phyloP scores from a whole-genome alignment of 2,113 vertebrate genomes.

The Forbesichthys papilliferus region DNA sequence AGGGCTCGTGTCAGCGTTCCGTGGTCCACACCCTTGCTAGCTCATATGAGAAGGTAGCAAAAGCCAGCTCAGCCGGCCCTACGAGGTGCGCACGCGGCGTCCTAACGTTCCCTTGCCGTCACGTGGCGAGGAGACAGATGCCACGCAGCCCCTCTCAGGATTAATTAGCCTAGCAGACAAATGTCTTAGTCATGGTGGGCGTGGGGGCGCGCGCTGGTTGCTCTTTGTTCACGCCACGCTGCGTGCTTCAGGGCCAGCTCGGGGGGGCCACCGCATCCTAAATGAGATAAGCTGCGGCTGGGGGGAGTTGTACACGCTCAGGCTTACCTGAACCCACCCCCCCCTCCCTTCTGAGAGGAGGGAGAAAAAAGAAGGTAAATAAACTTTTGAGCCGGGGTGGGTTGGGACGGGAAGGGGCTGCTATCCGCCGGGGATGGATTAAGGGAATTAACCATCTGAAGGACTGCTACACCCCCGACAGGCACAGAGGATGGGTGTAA shows the following conservation, averaged over 20 bases:
- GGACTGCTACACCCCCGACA: neutral
- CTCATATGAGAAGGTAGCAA: conserved; percentile 29
- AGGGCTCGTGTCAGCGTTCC: conserved; percentile 25
- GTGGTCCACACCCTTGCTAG: conserved; percentile 18
- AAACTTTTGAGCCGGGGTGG: conserved; percentile 11
- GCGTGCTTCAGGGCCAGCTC: conserved; percentile 44
- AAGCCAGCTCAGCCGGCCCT: conserved; percentile 23
- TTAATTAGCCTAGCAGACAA: conserved; percentile 68
- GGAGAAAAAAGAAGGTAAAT: conserved; percentile 32
- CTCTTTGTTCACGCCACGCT: conserved; percentile 57
- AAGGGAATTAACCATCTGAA: conserved; percentile 13
- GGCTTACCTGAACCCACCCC: conserved; percentile 7
- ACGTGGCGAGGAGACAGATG: conserved; percentile 59
- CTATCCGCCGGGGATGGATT: conserved; percentile 15
- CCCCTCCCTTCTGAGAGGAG: neutral
- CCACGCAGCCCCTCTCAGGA: conserved; percentile 66
- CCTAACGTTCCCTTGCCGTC: conserved; percentile 57
- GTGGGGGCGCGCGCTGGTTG: conserved; percentile 32
- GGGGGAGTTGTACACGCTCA: no score
- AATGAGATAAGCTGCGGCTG: no score
- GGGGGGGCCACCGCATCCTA: conserved; percentile 16
- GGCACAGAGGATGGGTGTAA: neutral
- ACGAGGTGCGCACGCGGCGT: conserved; percentile 7
- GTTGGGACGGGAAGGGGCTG: neutral
- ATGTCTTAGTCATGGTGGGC: conserved; percentile 69